Percentiles rank a stretch among this genome's conserved stretches.
These are phyloP conservation scores for Pristionchus japonicus DNA, from an alignment of 2,888 invertebrate genomes.

Conservation along the genomic window DNA sequence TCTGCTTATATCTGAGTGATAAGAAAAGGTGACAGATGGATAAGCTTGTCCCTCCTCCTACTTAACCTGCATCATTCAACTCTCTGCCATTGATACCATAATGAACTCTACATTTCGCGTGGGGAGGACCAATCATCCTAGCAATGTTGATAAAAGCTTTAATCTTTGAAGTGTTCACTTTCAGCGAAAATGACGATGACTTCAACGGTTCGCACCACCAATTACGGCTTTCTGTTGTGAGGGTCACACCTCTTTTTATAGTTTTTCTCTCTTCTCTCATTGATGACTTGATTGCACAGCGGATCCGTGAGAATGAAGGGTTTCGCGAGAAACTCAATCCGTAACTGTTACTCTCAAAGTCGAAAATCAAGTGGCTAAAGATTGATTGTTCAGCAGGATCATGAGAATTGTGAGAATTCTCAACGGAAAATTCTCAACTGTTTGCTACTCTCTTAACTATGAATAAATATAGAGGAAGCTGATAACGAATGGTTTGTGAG, in stretches of 20 bases:
- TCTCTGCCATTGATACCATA: neutral
- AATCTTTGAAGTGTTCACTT: neutral
- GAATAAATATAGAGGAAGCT: neutral
- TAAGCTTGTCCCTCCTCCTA: constrained; percentile 9
- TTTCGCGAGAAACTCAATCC: neutral
- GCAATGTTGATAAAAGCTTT: too few relatives aligned
- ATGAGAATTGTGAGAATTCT: neutral
- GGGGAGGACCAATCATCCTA: neutral
- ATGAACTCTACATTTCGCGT: neutral
- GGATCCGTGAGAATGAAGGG: neutral
- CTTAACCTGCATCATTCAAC: neutral
- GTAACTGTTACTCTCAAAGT: neutral
- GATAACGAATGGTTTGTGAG: neutral
- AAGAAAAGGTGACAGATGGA: constrained; percentile 13
- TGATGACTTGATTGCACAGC: neutral
- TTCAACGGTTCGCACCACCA: neutral
- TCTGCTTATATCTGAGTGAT: neutral
- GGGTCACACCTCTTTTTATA: neutral
- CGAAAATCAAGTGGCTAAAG: neutral
- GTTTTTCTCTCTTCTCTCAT: neutral
- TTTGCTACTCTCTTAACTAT: neutral
- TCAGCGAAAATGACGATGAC: neutral
- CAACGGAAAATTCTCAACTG: neutral
- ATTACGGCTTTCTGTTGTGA: neutral
- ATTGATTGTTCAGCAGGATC: neutral